Evolutionary conservation across 1,140 invertebrate genomes (phyloP), one percentile per base, ranked within the genome.

Genomic region (Telenomus remus): DNA sequence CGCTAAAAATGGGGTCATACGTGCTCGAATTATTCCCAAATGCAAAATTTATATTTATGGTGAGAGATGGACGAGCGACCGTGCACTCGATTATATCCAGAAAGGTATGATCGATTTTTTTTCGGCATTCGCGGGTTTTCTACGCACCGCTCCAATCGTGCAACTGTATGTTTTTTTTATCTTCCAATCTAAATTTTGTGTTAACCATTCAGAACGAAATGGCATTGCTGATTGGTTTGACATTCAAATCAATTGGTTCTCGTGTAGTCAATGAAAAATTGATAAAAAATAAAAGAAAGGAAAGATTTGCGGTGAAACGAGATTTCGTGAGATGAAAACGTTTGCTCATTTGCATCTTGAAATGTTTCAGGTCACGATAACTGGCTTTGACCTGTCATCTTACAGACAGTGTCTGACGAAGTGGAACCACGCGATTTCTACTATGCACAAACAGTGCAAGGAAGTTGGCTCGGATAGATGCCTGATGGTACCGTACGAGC

Each of bases 61-160:
- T 98, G 50, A 92, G 98, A 74, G 98, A 99, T 86, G 98, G 98
- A 2, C 91, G 98, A 56, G 98, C 98, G 33, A 98, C 97, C 8
- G 97, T 98, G 51, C 97, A 99, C 90, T 99, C 98, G 51, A 98
- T 98, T 84, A 96, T 98, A 86, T 95, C 95, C n/a, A 91, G 97
- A 82, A 96, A 97, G 91, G 94, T 94, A 83, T 15, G 34, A 43
- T 57, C 19, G 4, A 13, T 47, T 60, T 50, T 69, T 59, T 10
- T n/a, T n/a, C n/a, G 14, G 5, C 39, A 9, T 19, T 9, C 43
- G 11, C 39, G 14, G 16, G 14, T 43, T 43, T 7, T 27, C 4
- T 6, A 3, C 19, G 19, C 19, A 6, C 19, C 19, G 19, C 2
- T 1, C 19, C 1, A 27, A 27, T 27, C 19, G 19, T 27, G 19